Evolutionary conservation across 2,888 invertebrate species (phyloP).

Genomic region (Papilio gigon): DNA sequence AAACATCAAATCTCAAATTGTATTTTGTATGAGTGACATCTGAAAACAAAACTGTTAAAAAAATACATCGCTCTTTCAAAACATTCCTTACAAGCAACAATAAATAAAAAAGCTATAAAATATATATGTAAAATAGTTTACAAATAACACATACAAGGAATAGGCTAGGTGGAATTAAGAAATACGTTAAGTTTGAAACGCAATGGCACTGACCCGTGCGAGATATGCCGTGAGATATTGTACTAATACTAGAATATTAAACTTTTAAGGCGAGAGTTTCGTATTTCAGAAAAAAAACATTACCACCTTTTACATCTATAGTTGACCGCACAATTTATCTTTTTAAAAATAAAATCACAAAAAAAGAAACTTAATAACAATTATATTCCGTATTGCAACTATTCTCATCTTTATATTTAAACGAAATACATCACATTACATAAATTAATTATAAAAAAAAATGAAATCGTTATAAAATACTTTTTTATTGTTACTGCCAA

Average conservation of each 20-base stretch:
- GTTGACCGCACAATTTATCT: not conserved
- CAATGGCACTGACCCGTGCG: constrained; percentile 6
- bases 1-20: constrained; percentile 8
- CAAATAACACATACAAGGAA: constrained; percentile 16
- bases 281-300: not conserved
- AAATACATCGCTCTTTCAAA: constrained; percentile 29
- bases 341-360: not conserved
- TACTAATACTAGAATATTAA: constrained; percentile 36
- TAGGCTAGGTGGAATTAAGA: not conserved
- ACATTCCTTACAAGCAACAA: constrained; percentile 33
- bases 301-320: not conserved
- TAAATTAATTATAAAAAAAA: too few species aligned
- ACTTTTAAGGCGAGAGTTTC: constrained; percentile 12
- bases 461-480: not conserved
- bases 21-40: constrained; percentile 27
- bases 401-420: too few species aligned
- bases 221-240: constrained; percentile 22
- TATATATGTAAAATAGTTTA: not conserved
- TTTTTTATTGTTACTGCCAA: not conserved
- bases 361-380: too few species aligned
- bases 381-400: too few species aligned
- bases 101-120: constrained; percentile 23
- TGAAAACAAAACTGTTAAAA: constrained; percentile 30
- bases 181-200: not conserved
- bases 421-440: not conserved